Conservation (phyloP, 1,140 invertebrate species). For the Asobara japonica region DNA sequence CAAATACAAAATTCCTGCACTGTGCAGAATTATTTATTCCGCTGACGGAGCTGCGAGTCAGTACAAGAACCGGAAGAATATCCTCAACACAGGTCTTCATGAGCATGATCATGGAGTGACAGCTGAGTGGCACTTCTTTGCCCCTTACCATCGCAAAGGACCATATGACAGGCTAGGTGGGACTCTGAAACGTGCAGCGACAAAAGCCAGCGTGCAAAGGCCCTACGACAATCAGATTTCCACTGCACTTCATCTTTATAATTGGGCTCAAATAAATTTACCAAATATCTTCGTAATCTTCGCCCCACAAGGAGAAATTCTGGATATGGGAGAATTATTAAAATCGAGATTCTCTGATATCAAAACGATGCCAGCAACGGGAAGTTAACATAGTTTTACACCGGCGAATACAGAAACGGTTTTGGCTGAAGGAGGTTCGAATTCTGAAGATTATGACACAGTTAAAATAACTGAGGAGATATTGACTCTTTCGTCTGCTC, state of each 20-base stretch:
- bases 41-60: slow-evolving; percentile 1
- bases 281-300: neutral
- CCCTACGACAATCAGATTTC: neutral
- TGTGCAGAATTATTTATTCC: neutral
- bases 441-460: neutral
- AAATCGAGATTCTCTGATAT: slow-evolving; percentile 3
- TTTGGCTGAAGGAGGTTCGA: neutral
- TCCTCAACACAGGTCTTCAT: neutral
- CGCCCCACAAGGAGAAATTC: neutral
- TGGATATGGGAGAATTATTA: neutral
- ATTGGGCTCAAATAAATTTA: neutral
- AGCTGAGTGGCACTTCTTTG: slow-evolving; percentile 48
- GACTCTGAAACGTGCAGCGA: slow-evolving; percentile 33
- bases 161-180: slow-evolving; percentile 37
- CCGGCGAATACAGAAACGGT: neutral
- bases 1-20: slow-evolving; percentile 17
- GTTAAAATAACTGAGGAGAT: neutral
- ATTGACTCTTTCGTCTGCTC: neutral
- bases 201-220: slow-evolving; percentile 34
- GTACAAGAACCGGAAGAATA: slow-evolving; percentile 25
- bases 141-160: slow-evolving; percentile 47
- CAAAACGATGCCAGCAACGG: neutral
- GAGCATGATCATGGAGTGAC: slow-evolving; percentile 32
- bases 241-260: neutral
- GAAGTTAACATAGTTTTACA: neutral